These are phyloP conservation scores for Apis laboriosa DNA, from an alignment of 1,140 invertebrate genomes.

Conservation along the genomic window DNA sequence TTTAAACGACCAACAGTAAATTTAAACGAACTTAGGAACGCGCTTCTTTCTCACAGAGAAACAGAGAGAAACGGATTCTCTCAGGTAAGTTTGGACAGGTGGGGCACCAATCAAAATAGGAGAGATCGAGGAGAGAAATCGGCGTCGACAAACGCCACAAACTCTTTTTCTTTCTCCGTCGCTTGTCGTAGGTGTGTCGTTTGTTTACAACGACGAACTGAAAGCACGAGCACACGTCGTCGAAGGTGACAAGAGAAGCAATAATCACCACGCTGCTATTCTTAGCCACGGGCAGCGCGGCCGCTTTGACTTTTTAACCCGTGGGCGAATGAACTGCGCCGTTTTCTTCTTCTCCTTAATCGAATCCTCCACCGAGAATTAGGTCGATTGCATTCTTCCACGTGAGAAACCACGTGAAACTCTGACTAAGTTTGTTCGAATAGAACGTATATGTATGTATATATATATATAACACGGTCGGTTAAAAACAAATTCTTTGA, in stretches of 20 bases:
- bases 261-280: constrained; percentile 38
- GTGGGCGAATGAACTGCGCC: constrained; percentile 43
- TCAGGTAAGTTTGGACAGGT: constrained; percentile 4
- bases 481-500: no score
- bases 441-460: background rate
- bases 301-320: constrained; percentile 45
- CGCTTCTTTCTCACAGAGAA: background rate
- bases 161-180: background rate
- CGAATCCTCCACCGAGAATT: background rate
- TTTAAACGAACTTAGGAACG: background rate
- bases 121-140: no score
- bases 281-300: constrained; percentile 25
- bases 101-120: background rate
- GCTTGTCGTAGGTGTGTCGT: background rate
- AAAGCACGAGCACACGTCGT: background rate
- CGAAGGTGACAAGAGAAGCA: constrained; percentile 37
- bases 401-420: background rate
- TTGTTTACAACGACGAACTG: constrained; percentile 14
- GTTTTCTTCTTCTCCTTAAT: constrained; percentile 3
- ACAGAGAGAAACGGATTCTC: no score
- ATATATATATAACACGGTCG: background rate
- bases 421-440: background rate
- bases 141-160: no score
- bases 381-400: background rate
- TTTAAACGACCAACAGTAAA: background rate